These are phyloP conservation scores for Colius striatus DNA, from an alignment of 2,113 vertebrate genomes.

Conservation along the genomic window DNA sequence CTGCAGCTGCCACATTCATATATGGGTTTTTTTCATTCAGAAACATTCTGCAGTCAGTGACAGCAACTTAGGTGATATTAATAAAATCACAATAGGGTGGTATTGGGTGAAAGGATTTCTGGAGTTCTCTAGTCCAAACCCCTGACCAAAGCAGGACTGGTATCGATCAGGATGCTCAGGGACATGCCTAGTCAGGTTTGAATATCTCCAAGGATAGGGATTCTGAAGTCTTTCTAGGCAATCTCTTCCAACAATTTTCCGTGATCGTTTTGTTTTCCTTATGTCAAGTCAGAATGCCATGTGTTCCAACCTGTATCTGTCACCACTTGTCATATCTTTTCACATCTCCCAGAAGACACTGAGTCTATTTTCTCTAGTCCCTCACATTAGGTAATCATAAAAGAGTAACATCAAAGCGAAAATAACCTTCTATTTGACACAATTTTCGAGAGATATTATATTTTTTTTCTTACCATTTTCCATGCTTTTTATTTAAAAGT, in stretches of 20 bases:
- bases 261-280: background rate
- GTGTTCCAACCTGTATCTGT: background rate
- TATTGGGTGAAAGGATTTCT: background rate
- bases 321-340: background rate
- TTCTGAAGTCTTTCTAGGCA: background rate
- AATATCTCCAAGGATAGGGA: background rate
- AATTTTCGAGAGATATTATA: background rate
- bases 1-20: background rate
- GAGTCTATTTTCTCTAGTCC: background rate
- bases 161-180: background rate
- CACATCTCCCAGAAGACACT: background rate
- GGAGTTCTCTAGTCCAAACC: background rate
- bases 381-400: background rate
- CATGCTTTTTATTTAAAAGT: background rate
- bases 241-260: background rate
- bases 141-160: background rate
- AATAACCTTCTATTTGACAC: background rate
- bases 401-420: background rate
- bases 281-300: background rate
- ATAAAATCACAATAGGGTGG: background rate
- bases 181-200: fast-evolving
- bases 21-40: background rate
- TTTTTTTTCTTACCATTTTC: background rate
- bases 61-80: background rate
- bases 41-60: background rate